Base-by-base conservation (phyloP, 2,888 invertebrate species). In the Pheosia tremula region DNA sequence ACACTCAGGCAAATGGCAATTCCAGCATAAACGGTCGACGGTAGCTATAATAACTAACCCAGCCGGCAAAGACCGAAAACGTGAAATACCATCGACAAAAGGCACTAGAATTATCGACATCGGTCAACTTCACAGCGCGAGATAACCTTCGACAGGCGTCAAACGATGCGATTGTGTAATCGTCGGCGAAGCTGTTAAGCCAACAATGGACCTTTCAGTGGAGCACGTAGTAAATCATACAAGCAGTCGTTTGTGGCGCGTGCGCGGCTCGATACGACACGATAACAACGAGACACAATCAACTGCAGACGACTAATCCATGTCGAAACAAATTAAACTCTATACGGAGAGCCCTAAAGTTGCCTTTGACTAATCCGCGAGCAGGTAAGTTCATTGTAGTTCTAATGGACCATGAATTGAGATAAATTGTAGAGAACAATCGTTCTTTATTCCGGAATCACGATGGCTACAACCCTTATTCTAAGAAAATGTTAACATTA, bases 161-260 rank as follows among this genome's bases (percentile, higher is more conserved):
- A 84, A 87, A 85, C 83, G 85, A 83, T 78, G 81, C 84, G 81
- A 85, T 88, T 88, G 87, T 89, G 86, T 85, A 88, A 88, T 84
- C 77, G 80, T 75, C 80, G 75, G 75, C 74, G 68, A 79, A 85
- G 83, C 80, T 83, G 87, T 87, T 87, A 85, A 82, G 79, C 80
- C 81, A 87, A 90, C 90, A 90, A 90, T 86, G 83, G 83, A 82
- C 83, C 87, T 85, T 86, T 89, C 85, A 86, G 82, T 80, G 74
- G 79, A 77, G 82, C 81, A 81, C 82, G 82, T 78, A 82, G 86
- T 91, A 90, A 91, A 91, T 90, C 91, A 89, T 87, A 90, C 86
- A 88, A 84, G 81, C 81, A 79, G 82, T 80, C 85, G 87, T 85
- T 87, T 86, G 85, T 81, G 86, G 90, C 91, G 90, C 91, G 91